Base-by-base conservation (phyloP, 2,888 invertebrate genomes). In the Oxycera nigricornis region DNA sequence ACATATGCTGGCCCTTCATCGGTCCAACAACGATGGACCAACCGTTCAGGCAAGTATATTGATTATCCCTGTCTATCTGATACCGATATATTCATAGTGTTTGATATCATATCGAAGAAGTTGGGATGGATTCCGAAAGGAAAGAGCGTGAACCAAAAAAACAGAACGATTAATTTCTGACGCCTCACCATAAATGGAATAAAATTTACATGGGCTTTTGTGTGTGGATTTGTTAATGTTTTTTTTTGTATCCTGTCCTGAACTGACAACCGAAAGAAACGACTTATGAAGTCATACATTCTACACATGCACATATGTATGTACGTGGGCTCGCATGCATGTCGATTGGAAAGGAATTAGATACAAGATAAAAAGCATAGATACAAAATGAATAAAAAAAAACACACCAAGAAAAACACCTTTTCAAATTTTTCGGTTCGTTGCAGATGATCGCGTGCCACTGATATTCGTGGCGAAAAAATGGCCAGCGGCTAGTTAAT, bases 401-500 rank as follows among this genome's bases (percentile, higher is more conserved):
- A 59, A 59, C 26, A 24, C 17, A 14, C 11, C n/a, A 55, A 28
- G 28, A 28, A 11, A 59, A 59, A 59, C 14, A 22, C 24, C 59
- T 59, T 59, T 55, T 22, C 1, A 55, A 26, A 55, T n/a, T 35
- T 62, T 28, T 39, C 22, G 46, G 26, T 67, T 22, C 9, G n/a
- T 2, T 41, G 41, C 22, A 26, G 24, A 62, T 6, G 65, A 67
- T 67, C 65, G 65, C 65, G 65, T 67, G 65, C 46, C 65, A n/a
- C 65, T 28, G 2, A 26, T 59, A 59, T 14, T n/a, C n/a, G 17
- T 28, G n/a, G 7, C 9, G 30, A 59, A 59, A 4, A 59, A 28
- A 67, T 26, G 65, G 65, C 65, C 65, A 67, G 46, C 41, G 65
- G 65, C 65, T 67, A 67, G 46, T 67, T 46, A 26, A 41, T 67